Evolutionary conservation across 1,140 invertebrate genomes (phyloP).

Genomic region (Ylistrum balloti): DNA sequence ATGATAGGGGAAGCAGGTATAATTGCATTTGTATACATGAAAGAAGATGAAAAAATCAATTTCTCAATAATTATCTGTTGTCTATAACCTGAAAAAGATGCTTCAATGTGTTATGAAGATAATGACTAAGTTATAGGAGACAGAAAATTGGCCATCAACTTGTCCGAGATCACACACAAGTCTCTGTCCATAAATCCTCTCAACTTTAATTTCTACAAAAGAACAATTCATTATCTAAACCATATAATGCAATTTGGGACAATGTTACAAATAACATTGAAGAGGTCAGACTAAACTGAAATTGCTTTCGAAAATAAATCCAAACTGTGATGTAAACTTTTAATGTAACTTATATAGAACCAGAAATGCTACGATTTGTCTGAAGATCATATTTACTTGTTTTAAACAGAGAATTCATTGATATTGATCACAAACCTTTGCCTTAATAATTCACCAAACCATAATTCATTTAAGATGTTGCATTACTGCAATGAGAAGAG

Average conservation of each 20-base stretch:
- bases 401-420: too few relatives aligned
- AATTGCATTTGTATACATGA: not conserved
- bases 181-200: not conserved
- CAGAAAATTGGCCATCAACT: not conserved
- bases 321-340: too few relatives aligned
- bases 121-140: not conserved
- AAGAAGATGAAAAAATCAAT: conserved; percentile 22
- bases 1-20: not conserved
- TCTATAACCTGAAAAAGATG: not conserved
- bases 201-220: not conserved
- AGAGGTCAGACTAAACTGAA: too few relatives aligned
- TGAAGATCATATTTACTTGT: too few relatives aligned
- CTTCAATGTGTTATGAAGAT: not conserved
- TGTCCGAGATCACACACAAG: not conserved
- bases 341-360: too few relatives aligned
- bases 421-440: too few relatives aligned
- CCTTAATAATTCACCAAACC: too few relatives aligned
- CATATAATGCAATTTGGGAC: not conserved
- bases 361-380: too few relatives aligned
- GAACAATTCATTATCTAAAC: not conserved
- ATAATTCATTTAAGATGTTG: too few relatives aligned
- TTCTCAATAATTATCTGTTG: not conserved
- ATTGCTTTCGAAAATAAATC: too few relatives aligned
- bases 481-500: too few relatives aligned
- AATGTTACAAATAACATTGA: too few relatives aligned